phyloP scores from a whole-genome alignment of 2,888 invertebrate species.

The Rhagium mordax region DNA sequence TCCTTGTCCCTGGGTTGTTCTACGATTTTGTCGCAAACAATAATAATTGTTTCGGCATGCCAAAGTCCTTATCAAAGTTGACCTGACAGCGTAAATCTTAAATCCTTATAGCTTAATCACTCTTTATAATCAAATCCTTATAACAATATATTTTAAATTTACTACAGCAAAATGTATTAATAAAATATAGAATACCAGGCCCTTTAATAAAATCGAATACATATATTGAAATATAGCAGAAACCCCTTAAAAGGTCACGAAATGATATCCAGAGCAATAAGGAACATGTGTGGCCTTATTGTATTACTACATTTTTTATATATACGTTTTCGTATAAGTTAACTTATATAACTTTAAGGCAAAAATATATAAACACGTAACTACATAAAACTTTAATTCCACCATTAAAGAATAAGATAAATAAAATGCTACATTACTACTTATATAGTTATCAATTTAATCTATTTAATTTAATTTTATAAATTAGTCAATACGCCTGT shows the following conservation, averaged over 20 bases:
- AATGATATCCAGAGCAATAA: background rate
- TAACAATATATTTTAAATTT: background rate
- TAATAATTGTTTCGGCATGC: too few species aligned
- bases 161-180: background rate
- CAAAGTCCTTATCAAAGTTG: too few species aligned
- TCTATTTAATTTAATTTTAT: too few species aligned
- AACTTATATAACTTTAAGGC: background rate
- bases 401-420: too few species aligned
- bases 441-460: too few species aligned
- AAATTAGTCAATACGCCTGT: too few species aligned
- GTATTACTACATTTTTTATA: background rate
- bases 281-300: background rate
- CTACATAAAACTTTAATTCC: too few species aligned
- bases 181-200: background rate
- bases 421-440: too few species aligned
- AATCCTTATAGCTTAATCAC: too few species aligned
- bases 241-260: background rate
- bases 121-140: background rate
- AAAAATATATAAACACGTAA: background rate
- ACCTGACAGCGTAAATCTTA: too few species aligned
- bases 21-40: too few species aligned
- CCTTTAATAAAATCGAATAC: background rate
- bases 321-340: background rate
- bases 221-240: background rate
- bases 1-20: too few species aligned